These are phyloP conservation scores for Sinocyclocheilus rhinocerous DNA, from an alignment of 2,113 vertebrate genomes.

Conservation along the genomic window DNA sequence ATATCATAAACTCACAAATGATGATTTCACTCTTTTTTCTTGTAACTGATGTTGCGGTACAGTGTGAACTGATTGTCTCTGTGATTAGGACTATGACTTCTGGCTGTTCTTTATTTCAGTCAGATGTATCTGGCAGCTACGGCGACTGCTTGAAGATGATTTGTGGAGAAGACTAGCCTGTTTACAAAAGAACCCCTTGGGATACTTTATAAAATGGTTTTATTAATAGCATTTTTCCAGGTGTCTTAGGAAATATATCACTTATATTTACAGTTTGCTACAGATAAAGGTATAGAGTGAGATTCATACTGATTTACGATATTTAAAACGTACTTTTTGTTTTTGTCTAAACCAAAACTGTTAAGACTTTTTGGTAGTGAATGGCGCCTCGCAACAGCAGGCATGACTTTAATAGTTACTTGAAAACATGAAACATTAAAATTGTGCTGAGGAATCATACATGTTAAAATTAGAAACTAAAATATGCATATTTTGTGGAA, in stretches of 20 bases:
- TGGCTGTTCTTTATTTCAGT: slow-evolving; percentile 57
- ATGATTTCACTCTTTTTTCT: slow-evolving; percentile 3
- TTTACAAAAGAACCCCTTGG: background rate
- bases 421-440: background rate
- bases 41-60: background rate
- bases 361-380: background rate
- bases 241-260: background rate
- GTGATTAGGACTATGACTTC: slow-evolving; percentile 15
- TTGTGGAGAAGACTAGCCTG: slow-evolving; percentile 64
- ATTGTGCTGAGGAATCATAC: background rate
- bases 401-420: background rate
- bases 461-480: background rate
- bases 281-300: background rate
- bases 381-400: background rate
- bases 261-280: background rate
- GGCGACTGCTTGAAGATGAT: slow-evolving; percentile 59
- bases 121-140: slow-evolving; percentile 56
- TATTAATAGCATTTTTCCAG: background rate
- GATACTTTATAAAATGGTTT: background rate
- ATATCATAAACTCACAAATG: background rate
- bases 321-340: background rate
- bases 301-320: background rate
- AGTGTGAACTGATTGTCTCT: background rate
- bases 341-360: background rate
- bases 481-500: background rate